Evolutionary conservation across 2,888 invertebrate species (phyloP).

Genomic region (Alsophila aescularia): DNA sequence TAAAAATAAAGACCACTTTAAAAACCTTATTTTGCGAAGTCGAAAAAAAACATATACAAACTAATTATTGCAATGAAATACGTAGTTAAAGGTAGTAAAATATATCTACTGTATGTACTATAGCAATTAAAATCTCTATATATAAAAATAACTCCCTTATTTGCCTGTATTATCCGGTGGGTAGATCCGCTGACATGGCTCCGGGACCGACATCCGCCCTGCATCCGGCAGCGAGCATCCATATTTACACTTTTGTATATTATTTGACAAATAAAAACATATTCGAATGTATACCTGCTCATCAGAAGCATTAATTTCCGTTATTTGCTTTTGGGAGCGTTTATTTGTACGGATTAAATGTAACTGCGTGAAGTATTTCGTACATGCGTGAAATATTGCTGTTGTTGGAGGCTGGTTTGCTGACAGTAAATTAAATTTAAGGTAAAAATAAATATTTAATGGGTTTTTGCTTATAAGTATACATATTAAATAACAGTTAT

Average conservation of each 20-base stretch:
- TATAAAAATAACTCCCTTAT: slow-evolving; percentile 14
- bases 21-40: too few relatives aligned
- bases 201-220: slow-evolving; percentile 44
- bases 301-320: slow-evolving; percentile 16
- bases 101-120: too few relatives aligned
- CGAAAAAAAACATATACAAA: too few relatives aligned
- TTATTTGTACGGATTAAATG: slow-evolving; percentile 22
- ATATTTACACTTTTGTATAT: slow-evolving; percentile 38
- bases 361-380: slow-evolving; percentile 13
- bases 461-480: neutral
- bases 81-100: too few relatives aligned
- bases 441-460: neutral
- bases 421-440: neutral
- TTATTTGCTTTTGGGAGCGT: slow-evolving; percentile 10
- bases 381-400: slow-evolving; percentile 9
- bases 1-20: too few relatives aligned
- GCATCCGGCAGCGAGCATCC: slow-evolving; percentile 37
- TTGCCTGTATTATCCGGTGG: slow-evolving; percentile 18
- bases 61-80: too few relatives aligned
- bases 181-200: slow-evolving; percentile 40
- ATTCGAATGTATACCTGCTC: slow-evolving; percentile 13
- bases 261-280: slow-evolving; percentile 42
- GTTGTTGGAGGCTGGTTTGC: neutral
- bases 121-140: too few relatives aligned
- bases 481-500: too few relatives aligned